Conservation (phyloP, 2,888 invertebrate genomes). For the Odontomyia ornata region DNA sequence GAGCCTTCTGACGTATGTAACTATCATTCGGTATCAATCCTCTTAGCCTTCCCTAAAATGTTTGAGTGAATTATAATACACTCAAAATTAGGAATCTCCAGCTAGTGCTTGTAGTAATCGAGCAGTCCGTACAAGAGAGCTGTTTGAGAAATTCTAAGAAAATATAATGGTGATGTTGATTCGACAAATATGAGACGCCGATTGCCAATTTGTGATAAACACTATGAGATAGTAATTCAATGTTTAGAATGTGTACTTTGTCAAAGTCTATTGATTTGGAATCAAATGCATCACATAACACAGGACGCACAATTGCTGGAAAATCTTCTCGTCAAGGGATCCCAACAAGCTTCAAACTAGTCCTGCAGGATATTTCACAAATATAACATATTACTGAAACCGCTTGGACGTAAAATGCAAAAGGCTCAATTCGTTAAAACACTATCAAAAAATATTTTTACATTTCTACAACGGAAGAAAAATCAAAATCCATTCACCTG, state of each 20-base stretch:
- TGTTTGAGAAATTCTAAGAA: too few relatives aligned
- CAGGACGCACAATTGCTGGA: slow-evolving; percentile 69
- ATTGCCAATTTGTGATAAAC: slow-evolving; percentile 75
- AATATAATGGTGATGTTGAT: slow-evolving; percentile 71
- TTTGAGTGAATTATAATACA: too few relatives aligned
- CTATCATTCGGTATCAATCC: too few relatives aligned
- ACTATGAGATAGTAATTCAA: slow-evolving; percentile 76
- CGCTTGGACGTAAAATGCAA: slow-evolving; percentile 66
- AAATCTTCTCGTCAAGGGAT: slow-evolving; percentile 69
- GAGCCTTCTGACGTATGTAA: too few relatives aligned
- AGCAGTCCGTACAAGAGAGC: too few relatives aligned
- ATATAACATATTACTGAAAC: slow-evolving; percentile 75
- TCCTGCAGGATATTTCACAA: slow-evolving; percentile 80
- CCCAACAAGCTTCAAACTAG: slow-evolving; percentile 74
- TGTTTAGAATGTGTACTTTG: slow-evolving; percentile 82
- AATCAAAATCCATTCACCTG: slow-evolving; percentile 56
- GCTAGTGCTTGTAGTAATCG: too few relatives aligned
- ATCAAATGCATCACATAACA: slow-evolving; percentile 78
- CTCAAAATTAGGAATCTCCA: too few relatives aligned
- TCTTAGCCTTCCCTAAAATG: too few relatives aligned
- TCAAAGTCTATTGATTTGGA: slow-evolving; percentile 77
- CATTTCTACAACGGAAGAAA: slow-evolving; percentile 72
- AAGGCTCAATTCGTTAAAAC: slow-evolving; percentile 64
- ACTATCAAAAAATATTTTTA: slow-evolving; percentile 77
- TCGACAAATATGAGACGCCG: slow-evolving; percentile 67